Evolutionary conservation across 2,113 vertebrate species (phyloP).

Genomic region (Gymnarchus niloticus): DNA sequence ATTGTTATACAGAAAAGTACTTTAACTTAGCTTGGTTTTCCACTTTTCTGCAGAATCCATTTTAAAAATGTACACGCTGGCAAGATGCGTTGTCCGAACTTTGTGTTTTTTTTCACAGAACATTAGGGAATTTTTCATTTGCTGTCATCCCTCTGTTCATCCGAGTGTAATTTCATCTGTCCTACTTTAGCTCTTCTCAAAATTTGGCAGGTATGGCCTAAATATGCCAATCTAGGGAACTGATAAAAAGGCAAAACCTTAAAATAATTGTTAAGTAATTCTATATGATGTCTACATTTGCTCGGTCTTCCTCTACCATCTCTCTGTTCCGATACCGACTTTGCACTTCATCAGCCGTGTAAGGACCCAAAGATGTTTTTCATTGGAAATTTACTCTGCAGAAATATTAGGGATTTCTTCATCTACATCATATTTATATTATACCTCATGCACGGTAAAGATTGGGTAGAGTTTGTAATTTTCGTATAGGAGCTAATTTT

Average conservation of each 20-base stretch:
- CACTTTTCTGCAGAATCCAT: constrained; percentile 31
- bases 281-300: constrained; percentile 8
- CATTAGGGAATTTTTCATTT: constrained; percentile 19
- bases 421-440: no score
- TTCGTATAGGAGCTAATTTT: background rate
- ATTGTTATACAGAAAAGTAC: constrained; percentile 47
- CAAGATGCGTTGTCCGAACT: constrained; percentile 37
- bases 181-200: constrained; percentile 16
- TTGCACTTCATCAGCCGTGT: background rate
- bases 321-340: background rate
- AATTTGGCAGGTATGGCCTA: constrained; percentile 17
- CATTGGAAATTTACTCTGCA: background rate
- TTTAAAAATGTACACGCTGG: constrained; percentile 47
- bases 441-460: no score
- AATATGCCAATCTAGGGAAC: constrained; percentile 18
- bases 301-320: background rate
- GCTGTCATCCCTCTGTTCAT: constrained; percentile 11
- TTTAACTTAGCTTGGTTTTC: constrained; percentile 45
- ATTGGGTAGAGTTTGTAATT: background rate
- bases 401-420: no score
- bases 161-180: constrained; percentile 33
- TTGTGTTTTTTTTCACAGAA: constrained; percentile 17
- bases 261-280: no score
- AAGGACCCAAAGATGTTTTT: background rate
- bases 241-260: constrained; percentile 15